A percentile compares a stretch with the other conserved stretches of the same genome.
These are phyloP conservation scores for Narcine bancroftii DNA, from an alignment of 2,113 vertebrate species.

Conservation along the genomic window DNA sequence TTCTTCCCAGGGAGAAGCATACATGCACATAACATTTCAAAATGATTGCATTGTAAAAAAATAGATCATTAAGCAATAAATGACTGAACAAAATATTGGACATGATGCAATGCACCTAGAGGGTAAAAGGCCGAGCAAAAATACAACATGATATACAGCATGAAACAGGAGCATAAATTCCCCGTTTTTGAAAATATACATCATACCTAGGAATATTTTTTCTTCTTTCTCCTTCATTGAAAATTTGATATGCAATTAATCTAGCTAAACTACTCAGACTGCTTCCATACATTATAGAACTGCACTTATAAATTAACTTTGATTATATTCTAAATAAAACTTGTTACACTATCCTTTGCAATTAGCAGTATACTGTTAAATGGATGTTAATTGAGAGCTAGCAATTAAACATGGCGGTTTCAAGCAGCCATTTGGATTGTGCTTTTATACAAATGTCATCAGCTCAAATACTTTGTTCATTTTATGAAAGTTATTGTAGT, in stretches of 20 bases:
- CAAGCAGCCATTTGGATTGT: not conserved
- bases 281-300: not conserved
- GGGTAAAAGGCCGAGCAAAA: not conserved
- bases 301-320: not conserved
- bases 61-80: not conserved
- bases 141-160: not conserved
- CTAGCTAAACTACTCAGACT: not conserved
- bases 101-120: not conserved
- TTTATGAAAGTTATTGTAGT: not conserved
- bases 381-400: not conserved
- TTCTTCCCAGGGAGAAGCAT: not conserved
- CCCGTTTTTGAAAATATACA: not conserved
- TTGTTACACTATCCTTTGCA: not conserved
- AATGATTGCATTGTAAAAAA: not conserved
- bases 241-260: not conserved
- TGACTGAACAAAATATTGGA: not conserved
- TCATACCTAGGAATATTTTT: not conserved
- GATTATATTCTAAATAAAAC: conserved; percentile 9
- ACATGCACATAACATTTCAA: not conserved
- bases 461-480: not conserved
- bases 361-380: not conserved
- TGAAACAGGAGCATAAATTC: not conserved
- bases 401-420: not conserved
- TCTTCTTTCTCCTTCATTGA: not conserved
- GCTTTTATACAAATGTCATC: not conserved